Evolutionary conservation across 2,113 vertebrate species (phyloP), one percentile per base, ranked within the genome.

Genomic region (Glaucomys volans): DNA sequence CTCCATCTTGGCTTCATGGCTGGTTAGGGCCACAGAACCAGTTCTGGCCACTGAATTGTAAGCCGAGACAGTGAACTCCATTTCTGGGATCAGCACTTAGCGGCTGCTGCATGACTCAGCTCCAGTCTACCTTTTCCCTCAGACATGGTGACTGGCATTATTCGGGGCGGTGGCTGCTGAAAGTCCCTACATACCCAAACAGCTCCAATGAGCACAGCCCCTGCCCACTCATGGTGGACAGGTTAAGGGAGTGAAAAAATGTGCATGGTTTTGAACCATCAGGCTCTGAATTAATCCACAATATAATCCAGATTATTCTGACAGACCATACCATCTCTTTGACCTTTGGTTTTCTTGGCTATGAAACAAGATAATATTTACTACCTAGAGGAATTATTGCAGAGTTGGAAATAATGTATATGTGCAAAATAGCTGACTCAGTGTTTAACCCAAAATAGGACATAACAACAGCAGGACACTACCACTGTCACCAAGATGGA

Each of bases 401-500:
- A 95, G 47, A 30, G 13, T 40, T 52, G 11, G 79, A 86, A 95
- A 71, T 50, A 72, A n/a, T n/a, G 4, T 8, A 4, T 18, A 8
- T 10, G 7, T 89, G 40, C 62, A 89, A 93, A 88, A 67, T 35
- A 47, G 28, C 81, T 52, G 44, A 24, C 50, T 84, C 42, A 20
- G 32, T 12, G 62, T 74, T 67, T 72, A 37, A 28, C 35, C 57
- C 66, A 59, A 87, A 79, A 10, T 2, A 59, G 24, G 28, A 26
- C 17, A 30, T n/a, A 30, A 26, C 74, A 26, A 72, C 75, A 1
- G 5, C 14, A 22, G 0, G 1, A 32, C 0, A 0, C 26, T 2
- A 28, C 64, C 32, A 35, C 12, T 10, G 1, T 28, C 91, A 47
- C 8, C 35, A 2, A 13, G 11, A 20, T 32, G n/a, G 26, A 75